Conservation (phyloP, 2,113 vertebrate species). For the Etheostoma cragini region DNA sequence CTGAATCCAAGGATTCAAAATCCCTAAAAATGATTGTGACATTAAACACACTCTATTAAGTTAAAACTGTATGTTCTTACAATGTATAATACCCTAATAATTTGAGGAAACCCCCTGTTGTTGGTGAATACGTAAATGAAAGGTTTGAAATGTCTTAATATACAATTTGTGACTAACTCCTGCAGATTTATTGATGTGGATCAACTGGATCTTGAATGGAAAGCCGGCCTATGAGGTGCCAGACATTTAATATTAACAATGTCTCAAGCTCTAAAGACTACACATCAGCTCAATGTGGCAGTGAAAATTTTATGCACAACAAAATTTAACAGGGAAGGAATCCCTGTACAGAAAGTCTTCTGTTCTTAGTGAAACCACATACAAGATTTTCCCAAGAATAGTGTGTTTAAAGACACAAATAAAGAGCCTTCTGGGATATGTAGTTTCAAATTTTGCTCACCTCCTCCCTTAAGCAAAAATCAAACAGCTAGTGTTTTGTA, state of each 20-base stretch:
- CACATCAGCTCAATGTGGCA: constrained; percentile 26
- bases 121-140: constrained; percentile 36
- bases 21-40: constrained; percentile 26
- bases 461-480: constrained; percentile 17
- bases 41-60: constrained; percentile 1
- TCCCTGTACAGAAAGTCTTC: constrained; percentile 3
- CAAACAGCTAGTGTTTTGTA: constrained; percentile 24
- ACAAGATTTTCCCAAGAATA: constrained; percentile 6
- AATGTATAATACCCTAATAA: not conserved
- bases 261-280: constrained; percentile 20
- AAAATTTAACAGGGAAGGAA: constrained; percentile 13
- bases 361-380: constrained; percentile 12
- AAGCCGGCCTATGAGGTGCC: constrained; percentile 29
- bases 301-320: constrained; percentile 15
- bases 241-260: constrained; percentile 37
- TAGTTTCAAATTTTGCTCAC: constrained; percentile 3
- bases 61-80: not conserved
- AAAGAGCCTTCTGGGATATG: constrained; percentile 19
- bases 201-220: constrained; percentile 46
- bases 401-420: constrained; percentile 12
- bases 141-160: constrained; percentile 18
- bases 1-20: constrained; percentile 44
- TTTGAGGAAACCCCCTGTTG: constrained; percentile 35
- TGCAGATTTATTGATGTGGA: constrained; percentile 54
- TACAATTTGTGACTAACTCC: constrained; percentile 57